These are phyloP conservation scores for Nipponia nippon DNA, from an alignment of 2,113 vertebrate genomes.

Conservation along the genomic window DNA sequence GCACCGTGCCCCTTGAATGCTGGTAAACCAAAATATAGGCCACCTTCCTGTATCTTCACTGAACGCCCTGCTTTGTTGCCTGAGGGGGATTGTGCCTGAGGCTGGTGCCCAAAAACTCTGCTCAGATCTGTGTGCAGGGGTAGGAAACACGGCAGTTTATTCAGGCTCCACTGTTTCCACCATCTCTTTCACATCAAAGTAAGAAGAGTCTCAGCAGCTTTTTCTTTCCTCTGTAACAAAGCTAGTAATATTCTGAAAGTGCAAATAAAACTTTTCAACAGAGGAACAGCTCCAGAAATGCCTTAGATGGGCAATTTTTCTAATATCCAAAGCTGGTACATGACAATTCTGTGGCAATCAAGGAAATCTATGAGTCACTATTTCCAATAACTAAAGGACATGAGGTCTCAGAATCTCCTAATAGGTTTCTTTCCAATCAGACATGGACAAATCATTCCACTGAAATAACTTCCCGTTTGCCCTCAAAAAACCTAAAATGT, in stretches of 20 bases:
- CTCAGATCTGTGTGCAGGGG: neutral
- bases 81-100: neutral
- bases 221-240: neutral
- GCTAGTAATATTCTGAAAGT: neutral
- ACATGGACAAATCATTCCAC: neutral
- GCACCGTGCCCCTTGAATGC: neutral
- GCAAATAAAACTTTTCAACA: neutral
- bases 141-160: neutral
- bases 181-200: neutral
- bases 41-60: neutral
- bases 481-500: neutral
- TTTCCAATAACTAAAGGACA: neutral
- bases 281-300: neutral
- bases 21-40: neutral
- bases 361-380: neutral
- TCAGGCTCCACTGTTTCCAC: neutral
- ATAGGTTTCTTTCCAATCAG: neutral
- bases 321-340: neutral
- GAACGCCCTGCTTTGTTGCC: neutral
- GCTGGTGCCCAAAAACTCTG: neutral
- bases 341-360: neutral
- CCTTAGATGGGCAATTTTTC: neutral
- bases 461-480: neutral
- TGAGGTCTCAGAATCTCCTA: neutral
- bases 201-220: neutral